Conservation (phyloP, 1,140 invertebrate genomes). For the Acyrthosiphon pisum region DNA sequence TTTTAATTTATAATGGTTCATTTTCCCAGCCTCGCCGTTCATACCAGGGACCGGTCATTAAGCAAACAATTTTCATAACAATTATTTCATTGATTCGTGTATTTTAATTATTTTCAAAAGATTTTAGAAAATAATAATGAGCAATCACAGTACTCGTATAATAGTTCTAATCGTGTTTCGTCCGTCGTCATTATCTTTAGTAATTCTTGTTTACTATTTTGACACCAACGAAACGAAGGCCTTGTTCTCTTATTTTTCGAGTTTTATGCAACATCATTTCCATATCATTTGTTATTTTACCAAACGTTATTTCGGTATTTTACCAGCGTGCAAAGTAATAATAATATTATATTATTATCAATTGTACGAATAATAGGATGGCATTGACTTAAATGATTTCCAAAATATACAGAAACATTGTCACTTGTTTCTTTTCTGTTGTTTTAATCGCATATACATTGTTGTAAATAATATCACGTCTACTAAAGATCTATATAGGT, state of each 20-base stretch:
- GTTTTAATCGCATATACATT: background rate
- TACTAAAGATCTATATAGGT: background rate
- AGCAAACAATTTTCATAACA: background rate
- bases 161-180: background rate
- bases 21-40: background rate
- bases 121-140: background rate
- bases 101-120: constrained; percentile 7
- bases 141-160: background rate
- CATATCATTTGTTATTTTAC: background rate
- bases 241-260: constrained; percentile 19
- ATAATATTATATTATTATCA: constrained; percentile 1
- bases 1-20: background rate
- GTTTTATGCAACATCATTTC: constrained; percentile 18
- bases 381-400: constrained; percentile 17
- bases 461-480: background rate
- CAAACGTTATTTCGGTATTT: background rate
- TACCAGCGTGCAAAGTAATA: background rate
- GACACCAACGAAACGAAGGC: constrained; percentile 1
- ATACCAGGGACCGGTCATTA: background rate
- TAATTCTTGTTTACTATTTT: constrained; percentile 26
- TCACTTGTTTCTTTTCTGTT: background rate
- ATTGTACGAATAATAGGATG: constrained; percentile 4
- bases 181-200: background rate
- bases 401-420: background rate
- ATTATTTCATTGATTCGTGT: background rate